Percentiles rank a stretch among this genome's conserved stretches.
These are phyloP conservation scores for Callionymus lyra DNA, from an alignment of 2,113 vertebrate species.

Conservation along the genomic window DNA sequence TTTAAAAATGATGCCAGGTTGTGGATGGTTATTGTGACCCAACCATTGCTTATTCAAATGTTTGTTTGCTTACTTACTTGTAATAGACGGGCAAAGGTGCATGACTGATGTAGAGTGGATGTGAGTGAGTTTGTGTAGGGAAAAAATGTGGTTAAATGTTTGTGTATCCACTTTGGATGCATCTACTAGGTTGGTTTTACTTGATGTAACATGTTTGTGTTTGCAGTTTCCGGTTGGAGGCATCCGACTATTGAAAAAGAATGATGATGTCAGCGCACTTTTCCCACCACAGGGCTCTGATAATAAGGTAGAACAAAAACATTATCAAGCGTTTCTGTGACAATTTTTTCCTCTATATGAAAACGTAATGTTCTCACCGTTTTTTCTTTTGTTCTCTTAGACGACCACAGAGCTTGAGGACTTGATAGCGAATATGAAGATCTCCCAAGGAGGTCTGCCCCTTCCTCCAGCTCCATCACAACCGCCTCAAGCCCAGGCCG, in stretches of 20 bases:
- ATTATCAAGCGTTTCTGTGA: background rate
- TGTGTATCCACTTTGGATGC: background rate
- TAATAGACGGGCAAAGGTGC: too few species aligned
- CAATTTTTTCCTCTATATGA: too few species aligned
- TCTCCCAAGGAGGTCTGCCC: conserved; percentile 70
- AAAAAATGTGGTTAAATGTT: background rate
- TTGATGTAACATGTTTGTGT: background rate
- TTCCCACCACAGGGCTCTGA: conserved; percentile 28
- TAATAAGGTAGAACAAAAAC: conserved; percentile 46
- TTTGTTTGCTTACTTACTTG: too few species aligned
- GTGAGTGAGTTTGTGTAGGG: background rate
- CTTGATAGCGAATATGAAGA: conserved; percentile 79
- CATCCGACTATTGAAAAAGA: conserved; percentile 67
- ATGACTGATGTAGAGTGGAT: too few species aligned
- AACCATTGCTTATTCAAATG: too few species aligned
- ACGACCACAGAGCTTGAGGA: conserved; percentile 76
- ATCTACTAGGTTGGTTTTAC: too few species aligned
- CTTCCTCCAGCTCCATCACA: conserved; percentile 34
- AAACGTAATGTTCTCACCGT: too few species aligned
- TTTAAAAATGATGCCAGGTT: too few species aligned
- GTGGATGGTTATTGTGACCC: too few species aligned
- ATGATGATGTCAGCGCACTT: conserved; percentile 48
- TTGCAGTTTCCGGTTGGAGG: conserved; percentile 28
- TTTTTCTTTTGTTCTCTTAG: conserved; percentile 39
- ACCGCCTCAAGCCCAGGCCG: conserved; percentile 45